Base-by-base conservation (phyloP, 2,113 vertebrate genomes). In the Nothoprocta pentlandii region DNA sequence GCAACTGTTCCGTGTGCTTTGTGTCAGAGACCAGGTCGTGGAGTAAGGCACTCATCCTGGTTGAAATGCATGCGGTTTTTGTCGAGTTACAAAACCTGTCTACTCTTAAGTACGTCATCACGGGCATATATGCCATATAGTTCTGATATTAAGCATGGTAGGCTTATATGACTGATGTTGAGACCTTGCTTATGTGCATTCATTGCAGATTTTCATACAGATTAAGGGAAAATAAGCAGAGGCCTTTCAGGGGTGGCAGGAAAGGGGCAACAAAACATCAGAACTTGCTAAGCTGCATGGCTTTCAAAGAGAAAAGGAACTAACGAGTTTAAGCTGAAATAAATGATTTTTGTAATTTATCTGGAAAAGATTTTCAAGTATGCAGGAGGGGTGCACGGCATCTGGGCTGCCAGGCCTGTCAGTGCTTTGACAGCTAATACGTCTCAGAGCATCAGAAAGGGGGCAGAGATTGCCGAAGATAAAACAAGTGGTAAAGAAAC, bases 291-390 rank as follows among this genome's bases (percentile, higher is more conserved):
- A 87, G 83, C 80, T 88, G 36, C 82, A 93, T 75, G 87, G 13
- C 26, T 95, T 97, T 94, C 66, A 78, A 94, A 97, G 87, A 75
- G 32, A 93, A 90, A 39, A 91, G 63, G 68, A 93, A 90, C 95
- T 87, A 95, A 95, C 95, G 92, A 97, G 49, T 42, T 90, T 62
- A 91, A 95, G 76, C 71, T 94, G 96, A 89, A 96, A 96, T 95
- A 90, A 74, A 71, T 86, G 77, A 71, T 96, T 96, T 96, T 97
- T 96, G 96, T 62, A 71, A 8, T 85, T 95, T 95, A 90, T 64
- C 62, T 91, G 71, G 78, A 93, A 62, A 94, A 94, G 92, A 89
- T 92, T 74, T 87, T 94, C 63, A 90, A 59, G 67, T 64, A 68
- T 92, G 91, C 89, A 94, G 90, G 93, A 58, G 76, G 68, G 77